These are phyloP conservation scores for Anhinga anhinga DNA, from an alignment of 2,113 vertebrate species.

Conservation along the genomic window DNA sequence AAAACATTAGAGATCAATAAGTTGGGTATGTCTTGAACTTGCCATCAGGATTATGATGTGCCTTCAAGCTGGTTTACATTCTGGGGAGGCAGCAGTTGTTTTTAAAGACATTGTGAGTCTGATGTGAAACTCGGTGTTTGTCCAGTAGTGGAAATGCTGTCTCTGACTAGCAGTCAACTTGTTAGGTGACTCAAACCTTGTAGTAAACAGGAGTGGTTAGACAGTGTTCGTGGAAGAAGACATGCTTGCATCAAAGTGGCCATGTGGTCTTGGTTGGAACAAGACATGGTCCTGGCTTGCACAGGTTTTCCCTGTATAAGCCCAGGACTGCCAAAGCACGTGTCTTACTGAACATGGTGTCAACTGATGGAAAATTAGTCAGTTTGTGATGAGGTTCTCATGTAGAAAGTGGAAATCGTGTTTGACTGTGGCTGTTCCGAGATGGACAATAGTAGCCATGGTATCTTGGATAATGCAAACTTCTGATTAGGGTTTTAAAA, in stretches of 20 bases:
- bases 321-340: background rate
- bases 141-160: background rate
- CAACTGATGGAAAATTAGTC: background rate
- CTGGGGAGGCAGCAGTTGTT: background rate
- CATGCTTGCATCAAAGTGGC: background rate
- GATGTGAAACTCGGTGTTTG: background rate
- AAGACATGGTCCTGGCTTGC: fast-evolving
- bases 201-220: background rate
- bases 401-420: background rate
- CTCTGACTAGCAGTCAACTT: background rate
- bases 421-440: background rate
- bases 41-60: background rate
- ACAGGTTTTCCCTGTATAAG: background rate
- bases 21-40: background rate
- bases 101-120: background rate
- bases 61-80: background rate
- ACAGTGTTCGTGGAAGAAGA: background rate
- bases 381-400: background rate
- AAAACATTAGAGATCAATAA: background rate
- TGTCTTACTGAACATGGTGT: background rate
- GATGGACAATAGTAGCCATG: background rate
- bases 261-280: background rate
- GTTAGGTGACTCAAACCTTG: background rate
- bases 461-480: background rate
- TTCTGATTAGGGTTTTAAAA: background rate